Conservation (phyloP, 2,888 invertebrate genomes). For the Boloria euphrosyne region DNA sequence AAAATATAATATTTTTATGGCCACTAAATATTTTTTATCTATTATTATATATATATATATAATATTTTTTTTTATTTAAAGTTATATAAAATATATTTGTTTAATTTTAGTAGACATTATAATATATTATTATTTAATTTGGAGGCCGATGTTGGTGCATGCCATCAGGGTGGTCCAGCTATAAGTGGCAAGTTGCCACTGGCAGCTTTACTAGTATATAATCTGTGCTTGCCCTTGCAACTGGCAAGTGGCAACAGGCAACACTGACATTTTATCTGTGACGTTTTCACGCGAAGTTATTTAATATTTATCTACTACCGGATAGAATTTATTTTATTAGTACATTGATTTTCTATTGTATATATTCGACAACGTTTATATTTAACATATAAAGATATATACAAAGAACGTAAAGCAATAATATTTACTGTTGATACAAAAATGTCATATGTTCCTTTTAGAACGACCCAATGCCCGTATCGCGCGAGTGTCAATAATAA, state of each 20-base stretch:
- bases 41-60: too few relatives aligned
- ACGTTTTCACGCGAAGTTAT: conserved; percentile 42
- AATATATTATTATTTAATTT: too few relatives aligned
- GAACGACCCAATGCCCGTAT: conserved; percentile 67
- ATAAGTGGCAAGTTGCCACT: too few relatives aligned
- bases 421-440: conserved; percentile 41
- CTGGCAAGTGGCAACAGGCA: conserved; percentile 1
- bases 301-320: conserved; percentile 43
- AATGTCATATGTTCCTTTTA: conserved; percentile 59
- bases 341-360: conserved; percentile 40
- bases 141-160: too few relatives aligned
- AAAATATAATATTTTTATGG: too few relatives aligned
- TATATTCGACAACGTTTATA: conserved; percentile 30
- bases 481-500: conserved; percentile 60
- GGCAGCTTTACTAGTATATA: too few relatives aligned
- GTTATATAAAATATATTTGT: too few relatives aligned
- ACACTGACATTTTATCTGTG: conserved; percentile 33
- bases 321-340: conserved; percentile 41
- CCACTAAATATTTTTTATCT: too few relatives aligned
- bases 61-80: too few relatives aligned
- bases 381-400: conserved; percentile 17
- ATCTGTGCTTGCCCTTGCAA: too few relatives aligned
- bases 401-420: conserved; percentile 14
- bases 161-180: too few relatives aligned
- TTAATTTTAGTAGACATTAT: too few relatives aligned